phyloP scores from a whole-genome alignment of 2,113 vertebrate species.

The Sminthopsis crassicaudata region DNA sequence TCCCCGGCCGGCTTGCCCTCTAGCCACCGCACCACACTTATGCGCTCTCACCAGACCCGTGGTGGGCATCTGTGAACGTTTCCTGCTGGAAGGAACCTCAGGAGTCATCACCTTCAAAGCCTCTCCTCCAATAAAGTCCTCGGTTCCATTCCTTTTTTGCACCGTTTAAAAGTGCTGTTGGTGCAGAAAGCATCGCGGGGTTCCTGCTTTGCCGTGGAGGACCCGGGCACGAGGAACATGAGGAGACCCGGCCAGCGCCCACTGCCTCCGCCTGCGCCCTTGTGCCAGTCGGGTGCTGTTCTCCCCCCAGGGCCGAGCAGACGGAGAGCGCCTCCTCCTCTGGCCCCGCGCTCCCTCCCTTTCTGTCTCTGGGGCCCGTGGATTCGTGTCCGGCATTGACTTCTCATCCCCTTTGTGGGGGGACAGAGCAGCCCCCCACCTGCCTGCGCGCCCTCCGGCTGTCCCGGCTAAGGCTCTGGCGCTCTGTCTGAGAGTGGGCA shows the following conservation, averaged over 20 bases:
- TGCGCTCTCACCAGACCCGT: too few relatives aligned
- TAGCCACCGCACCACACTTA: too few relatives aligned
- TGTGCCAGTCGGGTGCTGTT: too few relatives aligned
- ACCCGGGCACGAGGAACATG: neutral
- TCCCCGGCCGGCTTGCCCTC: too few relatives aligned
- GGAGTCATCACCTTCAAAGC: too few relatives aligned
- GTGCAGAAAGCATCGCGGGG: too few relatives aligned
- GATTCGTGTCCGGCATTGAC: neutral
- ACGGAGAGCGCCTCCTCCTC: neutral
- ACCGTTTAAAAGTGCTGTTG: too few relatives aligned
- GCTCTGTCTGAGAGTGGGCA: fast-evolving
- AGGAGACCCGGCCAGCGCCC: neutral
- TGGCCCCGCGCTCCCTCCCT: too few relatives aligned
- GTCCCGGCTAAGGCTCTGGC: neutral
- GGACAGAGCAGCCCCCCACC: neutral
- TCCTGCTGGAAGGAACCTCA: too few relatives aligned
- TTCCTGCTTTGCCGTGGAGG: too few relatives aligned
- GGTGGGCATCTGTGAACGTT: too few relatives aligned
- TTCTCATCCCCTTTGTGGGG: neutral
- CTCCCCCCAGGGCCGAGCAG: fast-evolving
- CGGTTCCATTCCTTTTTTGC: neutral
- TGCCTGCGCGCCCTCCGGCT: neutral
- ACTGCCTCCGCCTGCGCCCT: neutral
- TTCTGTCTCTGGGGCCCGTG: neutral
- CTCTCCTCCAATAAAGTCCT: neutral